Percentiles rank a stretch among this genome's conserved stretches.
Conservation (phyloP, 2,797 vertebrate species). For the Antrozous pallidus region DNA sequence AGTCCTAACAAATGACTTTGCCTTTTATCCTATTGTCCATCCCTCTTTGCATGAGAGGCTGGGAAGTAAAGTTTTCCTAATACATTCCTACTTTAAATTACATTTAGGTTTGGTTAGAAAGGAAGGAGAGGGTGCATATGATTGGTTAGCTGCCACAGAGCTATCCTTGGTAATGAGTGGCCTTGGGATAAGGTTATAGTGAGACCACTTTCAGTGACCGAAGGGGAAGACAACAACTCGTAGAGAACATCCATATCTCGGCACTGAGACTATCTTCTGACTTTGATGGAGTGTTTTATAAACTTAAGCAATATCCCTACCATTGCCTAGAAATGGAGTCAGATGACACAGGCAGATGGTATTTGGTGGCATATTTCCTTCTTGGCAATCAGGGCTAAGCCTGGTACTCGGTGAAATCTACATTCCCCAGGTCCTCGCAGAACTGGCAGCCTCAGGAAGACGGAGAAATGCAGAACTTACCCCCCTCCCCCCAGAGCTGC, state of each 20-base stretch:
- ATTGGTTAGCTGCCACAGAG: background rate
- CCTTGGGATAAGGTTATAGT: background rate
- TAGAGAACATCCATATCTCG: background rate
- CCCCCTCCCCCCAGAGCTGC: background rate
- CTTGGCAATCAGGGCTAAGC: background rate
- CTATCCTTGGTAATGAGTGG: background rate
- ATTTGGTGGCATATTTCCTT: background rate
- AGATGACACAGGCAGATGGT: background rate
- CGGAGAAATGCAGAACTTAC: background rate
- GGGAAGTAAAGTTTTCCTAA: background rate
- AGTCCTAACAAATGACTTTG: background rate
- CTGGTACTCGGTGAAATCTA: background rate
- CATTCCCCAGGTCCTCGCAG: background rate
- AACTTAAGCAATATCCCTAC: background rate
- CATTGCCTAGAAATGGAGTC: background rate
- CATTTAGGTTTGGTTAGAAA: background rate
- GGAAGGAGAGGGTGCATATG: background rate
- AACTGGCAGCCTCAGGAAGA: background rate
- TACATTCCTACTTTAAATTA: background rate
- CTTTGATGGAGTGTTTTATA: background rate
- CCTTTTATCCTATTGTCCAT: background rate
- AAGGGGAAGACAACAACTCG: rapidly evolving
- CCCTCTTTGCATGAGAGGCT: background rate
- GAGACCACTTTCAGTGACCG: background rate
- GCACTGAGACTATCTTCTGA: background rate